These are phyloP conservation scores for Hiodon alosoides DNA, from an alignment of 2,113 vertebrate genomes.

Conservation along the genomic window DNA sequence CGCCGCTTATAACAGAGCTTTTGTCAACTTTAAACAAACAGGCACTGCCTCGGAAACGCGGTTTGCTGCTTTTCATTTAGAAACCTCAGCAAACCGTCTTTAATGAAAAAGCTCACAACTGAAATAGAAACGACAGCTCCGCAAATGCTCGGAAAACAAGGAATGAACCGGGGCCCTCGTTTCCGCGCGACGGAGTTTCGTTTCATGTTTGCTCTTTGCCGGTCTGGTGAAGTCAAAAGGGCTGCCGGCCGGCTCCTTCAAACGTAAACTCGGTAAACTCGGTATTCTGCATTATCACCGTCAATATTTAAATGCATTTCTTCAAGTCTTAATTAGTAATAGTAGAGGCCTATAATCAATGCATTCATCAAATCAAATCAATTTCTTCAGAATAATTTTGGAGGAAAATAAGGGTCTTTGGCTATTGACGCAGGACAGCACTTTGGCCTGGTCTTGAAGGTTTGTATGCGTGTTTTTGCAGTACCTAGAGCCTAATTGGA, in stretches of 20 bases:
- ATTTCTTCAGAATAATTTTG: neutral
- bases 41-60: slow-evolving; percentile 64
- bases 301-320: slow-evolving; percentile 16
- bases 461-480: too few species aligned
- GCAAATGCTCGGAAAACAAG: slow-evolving; percentile 46
- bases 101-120: slow-evolving; percentile 68
- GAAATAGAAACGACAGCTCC: slow-evolving; percentile 65
- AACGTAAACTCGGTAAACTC: slow-evolving; percentile 26
- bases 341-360: slow-evolving; percentile 36
- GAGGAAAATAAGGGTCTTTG: too few species aligned
- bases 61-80: slow-evolving; percentile 74
- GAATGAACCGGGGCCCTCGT: slow-evolving; percentile 64
- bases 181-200: slow-evolving; percentile 57
- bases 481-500: too few species aligned
- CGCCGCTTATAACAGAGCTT: slow-evolving; percentile 92
- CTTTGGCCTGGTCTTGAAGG: too few species aligned
- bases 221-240: slow-evolving; percentile 14
- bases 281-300: slow-evolving; percentile 13
- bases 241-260: slow-evolving; percentile 46
- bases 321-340: slow-evolving; percentile 50
- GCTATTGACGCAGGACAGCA: too few species aligned
- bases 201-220: neutral
- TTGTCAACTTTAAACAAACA: slow-evolving; percentile 89
- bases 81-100: slow-evolving; percentile 75
- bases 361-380: neutral